phyloP scores from a whole-genome alignment of 2,888 invertebrate species.

The Quadriops clusia region DNA sequence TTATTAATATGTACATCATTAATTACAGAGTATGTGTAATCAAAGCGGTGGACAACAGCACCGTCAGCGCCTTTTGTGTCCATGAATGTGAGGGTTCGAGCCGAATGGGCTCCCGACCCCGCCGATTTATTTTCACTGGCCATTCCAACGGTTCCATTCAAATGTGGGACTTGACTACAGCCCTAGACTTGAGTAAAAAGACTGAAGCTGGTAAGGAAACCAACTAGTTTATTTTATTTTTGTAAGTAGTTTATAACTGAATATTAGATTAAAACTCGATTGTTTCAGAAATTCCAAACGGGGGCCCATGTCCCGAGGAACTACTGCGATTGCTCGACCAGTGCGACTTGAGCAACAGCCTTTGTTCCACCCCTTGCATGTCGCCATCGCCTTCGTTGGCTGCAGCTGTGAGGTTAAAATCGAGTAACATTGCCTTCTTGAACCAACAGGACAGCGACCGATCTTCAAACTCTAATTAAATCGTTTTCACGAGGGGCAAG shows the following conservation, averaged over 20 bases:
- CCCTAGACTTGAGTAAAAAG: conserved; percentile 62
- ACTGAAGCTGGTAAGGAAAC: conserved; percentile 39
- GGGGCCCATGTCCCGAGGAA: conserved; percentile 90
- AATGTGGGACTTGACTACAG: conserved; percentile 98
- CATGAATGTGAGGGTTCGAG: conserved; percentile 96
- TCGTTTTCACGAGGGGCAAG: no score
- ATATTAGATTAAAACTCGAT: conserved; percentile 8
- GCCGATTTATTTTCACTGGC: conserved; percentile 83
- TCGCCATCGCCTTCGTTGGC: conserved; percentile 43
- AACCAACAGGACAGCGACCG: conserved; percentile 33
- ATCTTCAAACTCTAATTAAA: conserved; percentile 18
- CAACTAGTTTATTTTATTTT: conserved; percentile 3
- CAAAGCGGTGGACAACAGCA: conserved; percentile 85
- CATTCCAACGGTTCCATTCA: conserved; percentile 88
- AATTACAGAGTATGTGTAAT: conserved; percentile 76
- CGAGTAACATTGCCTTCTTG: conserved; percentile 51
- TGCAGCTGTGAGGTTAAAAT: conserved; percentile 41
- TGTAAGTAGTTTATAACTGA: conserved; percentile 4
- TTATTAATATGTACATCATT: conserved; percentile 9
- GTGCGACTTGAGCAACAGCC: conserved; percentile 79
- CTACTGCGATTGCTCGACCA: conserved; percentile 83
- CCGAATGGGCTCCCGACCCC: conserved; percentile 78
- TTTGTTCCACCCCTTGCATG: conserved; percentile 66
- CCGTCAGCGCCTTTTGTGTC: conserved; percentile 90
- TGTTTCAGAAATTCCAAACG: conserved; percentile 49